phyloP scores from a whole-genome alignment of 37 sponge, comb jelly and placozoan species.

The Dysidea cf. avara region DNA sequence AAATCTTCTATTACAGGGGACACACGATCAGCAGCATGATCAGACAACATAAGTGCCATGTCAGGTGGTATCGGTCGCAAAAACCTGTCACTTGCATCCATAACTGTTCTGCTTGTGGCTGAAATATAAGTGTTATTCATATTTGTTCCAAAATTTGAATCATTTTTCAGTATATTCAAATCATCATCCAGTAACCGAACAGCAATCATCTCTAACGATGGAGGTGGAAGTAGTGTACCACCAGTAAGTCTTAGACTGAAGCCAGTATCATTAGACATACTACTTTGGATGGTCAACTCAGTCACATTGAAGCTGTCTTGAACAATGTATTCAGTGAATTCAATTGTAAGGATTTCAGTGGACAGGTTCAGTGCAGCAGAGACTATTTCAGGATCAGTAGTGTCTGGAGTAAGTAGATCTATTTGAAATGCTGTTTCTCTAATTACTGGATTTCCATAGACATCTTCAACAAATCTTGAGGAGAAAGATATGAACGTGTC shows the following conservation, averaged over 20 bases:
- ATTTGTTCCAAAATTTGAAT: conserved; percentile 47
- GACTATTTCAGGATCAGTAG: conserved; percentile 45
- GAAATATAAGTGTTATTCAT: conserved; percentile 61
- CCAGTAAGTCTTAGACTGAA: conserved; percentile 32
- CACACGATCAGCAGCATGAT: conserved; percentile 52
- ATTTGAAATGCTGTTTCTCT: conserved; percentile 29
- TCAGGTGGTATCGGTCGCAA: conserved; percentile 51
- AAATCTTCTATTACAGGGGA: conserved; percentile 54
- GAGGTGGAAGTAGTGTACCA: conserved; percentile 40
- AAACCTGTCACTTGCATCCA: conserved; percentile 54
- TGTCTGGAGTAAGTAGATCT: conserved; percentile 53
- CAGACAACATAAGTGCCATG: conserved; percentile 32
- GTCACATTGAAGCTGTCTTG: conserved; percentile 42
- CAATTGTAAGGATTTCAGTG: conserved; percentile 56
- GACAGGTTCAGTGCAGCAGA: conserved; percentile 63
- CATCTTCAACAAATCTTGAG: conserved; percentile 42
- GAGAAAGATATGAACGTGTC: conserved; percentile 49
- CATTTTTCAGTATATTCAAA: conserved; percentile 59
- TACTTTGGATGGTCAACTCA: conserved; percentile 56
- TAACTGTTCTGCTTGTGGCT: conserved; percentile 51
- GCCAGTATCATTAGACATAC: not conserved
- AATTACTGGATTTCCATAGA: conserved; percentile 13
- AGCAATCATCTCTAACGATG: conserved; percentile 35
- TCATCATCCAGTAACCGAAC: conserved; percentile 55
- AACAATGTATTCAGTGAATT: conserved; percentile 78